Evolutionary conservation across 1,140 invertebrate genomes (phyloP), one percentile per base, ranked within the genome.

Genomic region (Hylaeus volcanicus): DNA sequence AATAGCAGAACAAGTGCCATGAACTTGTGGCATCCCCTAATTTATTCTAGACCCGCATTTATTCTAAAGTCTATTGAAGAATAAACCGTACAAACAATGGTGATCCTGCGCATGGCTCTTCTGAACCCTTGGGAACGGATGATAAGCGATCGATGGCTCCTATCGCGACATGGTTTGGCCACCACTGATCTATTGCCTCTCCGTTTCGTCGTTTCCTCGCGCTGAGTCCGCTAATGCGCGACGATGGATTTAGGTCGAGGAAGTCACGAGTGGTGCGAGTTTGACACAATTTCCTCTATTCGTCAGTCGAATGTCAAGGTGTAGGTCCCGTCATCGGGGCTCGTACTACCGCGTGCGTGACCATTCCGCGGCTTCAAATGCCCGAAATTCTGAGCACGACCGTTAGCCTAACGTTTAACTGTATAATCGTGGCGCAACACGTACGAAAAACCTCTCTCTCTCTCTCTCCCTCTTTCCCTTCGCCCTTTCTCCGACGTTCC

Each of bases 361-460:
- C 39, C 71, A 61, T 64, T 73, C 63, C 9, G n/a, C 48, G 76
- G 45, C 65, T 79, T n/a, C 48, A 82, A 86, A 84, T 80, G 45
- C 64, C 88, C 85, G 79, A 89, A 89, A 88, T 88, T 86, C 79
- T 81, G 64, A 86, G 75, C 79, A 79, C 71, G 74, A 86, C 88
- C 88, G 87, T 90, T 90, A 90, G 83, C 75, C 76, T 81, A 89
- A 83, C 83, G 81, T 74, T 83, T 89, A 89, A 90, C 88, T 86
- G 87, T 89, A 88, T 79, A 86, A 86, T 83, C 45, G 61, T 88
- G 79, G 60, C 69, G 79, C 75, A 87, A 83, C 51, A 39, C 51
- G 48, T 77, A 60, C 74, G 68, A 69, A 79, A 87, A 75, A 60
- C 37, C 26, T 12, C 26, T 37, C 11, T 51, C 73, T 48, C 63